Evolutionary conservation across 2,888 invertebrate genomes (phyloP).

Genomic region (Escarpia spicata): DNA sequence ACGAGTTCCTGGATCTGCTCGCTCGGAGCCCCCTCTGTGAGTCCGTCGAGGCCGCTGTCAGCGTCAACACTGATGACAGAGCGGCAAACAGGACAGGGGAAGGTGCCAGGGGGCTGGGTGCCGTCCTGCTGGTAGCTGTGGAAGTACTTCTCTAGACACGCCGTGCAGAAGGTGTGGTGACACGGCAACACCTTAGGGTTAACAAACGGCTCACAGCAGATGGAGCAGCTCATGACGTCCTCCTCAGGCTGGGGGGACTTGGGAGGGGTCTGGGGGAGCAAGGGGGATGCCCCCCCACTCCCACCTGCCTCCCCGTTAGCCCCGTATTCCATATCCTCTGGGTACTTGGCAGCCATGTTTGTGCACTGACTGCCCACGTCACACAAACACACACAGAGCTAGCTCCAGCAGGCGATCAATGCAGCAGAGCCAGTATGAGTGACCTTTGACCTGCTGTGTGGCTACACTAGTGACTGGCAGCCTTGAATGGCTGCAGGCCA

Average conservation of each 20-base stretch:
- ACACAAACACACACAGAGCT: neutral
- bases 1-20: conserved; percentile 35
- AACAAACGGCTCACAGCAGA: conserved; percentile 40
- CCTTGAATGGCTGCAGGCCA: conserved; percentile 8
- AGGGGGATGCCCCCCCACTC: conserved; percentile 1
- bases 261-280: neutral
- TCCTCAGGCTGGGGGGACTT: conserved; percentile 24
- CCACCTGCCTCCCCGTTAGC: neutral
- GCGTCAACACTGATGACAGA: conserved; percentile 31
- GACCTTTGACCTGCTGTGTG: neutral
- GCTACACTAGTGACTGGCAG: conserved; percentile 7
- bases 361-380: neutral
- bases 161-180: conserved; percentile 41
- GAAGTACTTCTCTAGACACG: conserved; percentile 38
- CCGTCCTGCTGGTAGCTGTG: conserved; percentile 29
- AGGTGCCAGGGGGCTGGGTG: conserved; percentile 29
- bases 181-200: conserved; percentile 42
- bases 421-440: neutral
- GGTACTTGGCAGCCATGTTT: conserved; percentile 31
- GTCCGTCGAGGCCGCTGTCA: conserved; percentile 31
- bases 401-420: neutral
- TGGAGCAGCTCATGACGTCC: conserved; percentile 36
- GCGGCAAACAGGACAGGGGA: conserved; percentile 42
- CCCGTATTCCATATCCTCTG: conserved; percentile 25
- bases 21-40: conserved; percentile 14